phyloP scores from a whole-genome alignment of 2,113 vertebrate species.

The Grallaria varia region DNA sequence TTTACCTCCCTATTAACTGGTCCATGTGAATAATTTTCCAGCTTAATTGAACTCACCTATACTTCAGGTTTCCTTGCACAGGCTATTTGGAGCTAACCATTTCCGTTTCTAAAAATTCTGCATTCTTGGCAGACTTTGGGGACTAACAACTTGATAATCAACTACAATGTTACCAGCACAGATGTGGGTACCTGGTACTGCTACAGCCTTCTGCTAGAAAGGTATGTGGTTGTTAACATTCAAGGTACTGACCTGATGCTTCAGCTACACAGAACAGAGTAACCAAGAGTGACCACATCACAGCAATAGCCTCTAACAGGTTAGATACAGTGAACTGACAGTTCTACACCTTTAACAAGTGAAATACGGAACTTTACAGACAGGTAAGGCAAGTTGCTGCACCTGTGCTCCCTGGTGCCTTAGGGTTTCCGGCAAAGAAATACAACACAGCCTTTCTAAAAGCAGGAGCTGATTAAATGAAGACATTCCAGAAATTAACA shows the following conservation, averaged over 20 bases:
- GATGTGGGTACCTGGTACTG: neutral
- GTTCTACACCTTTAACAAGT: neutral
- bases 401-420: neutral
- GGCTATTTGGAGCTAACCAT: neutral
- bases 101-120: neutral
- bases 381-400: neutral
- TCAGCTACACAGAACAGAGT: neutral
- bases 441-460: neutral
- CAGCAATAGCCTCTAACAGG: neutral
- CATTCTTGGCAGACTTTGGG: neutral
- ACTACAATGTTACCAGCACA: neutral
- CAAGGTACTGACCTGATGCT: neutral
- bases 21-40: neutral
- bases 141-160: neutral
- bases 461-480: neutral
- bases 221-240: neutral
- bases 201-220: neutral
- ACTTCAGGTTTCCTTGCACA: neutral
- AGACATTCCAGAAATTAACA: neutral
- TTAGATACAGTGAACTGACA: neutral
- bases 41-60: neutral
- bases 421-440: neutral
- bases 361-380: neutral
- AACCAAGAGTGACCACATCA: fast-evolving
- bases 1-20: neutral